Evolutionary conservation across 2,113 vertebrate species (phyloP).

Genomic region (Scartelaos histophorus): DNA sequence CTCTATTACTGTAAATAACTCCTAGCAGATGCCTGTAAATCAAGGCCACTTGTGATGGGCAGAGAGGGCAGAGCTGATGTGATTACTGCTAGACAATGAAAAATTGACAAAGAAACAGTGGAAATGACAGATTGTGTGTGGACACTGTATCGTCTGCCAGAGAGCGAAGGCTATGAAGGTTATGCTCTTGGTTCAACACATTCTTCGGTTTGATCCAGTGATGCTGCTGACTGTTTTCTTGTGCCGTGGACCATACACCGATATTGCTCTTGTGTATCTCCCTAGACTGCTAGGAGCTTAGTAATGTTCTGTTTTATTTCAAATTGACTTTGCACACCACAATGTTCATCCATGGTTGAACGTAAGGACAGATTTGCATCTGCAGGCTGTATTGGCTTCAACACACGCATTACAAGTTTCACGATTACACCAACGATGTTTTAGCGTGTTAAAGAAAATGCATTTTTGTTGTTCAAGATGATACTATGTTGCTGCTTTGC

Average conservation of each 20-base stretch:
- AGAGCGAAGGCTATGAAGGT: conserved; percentile 16
- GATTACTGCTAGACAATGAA: conserved; percentile 18
- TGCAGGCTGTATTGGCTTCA: background rate
- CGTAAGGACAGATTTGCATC: background rate
- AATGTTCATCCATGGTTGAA: background rate
- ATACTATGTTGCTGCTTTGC: conserved; percentile 1
- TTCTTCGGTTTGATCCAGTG: conserved; percentile 31
- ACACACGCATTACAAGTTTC: background rate
- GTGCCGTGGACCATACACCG: conserved; percentile 23
- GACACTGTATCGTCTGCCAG: conserved; percentile 26
- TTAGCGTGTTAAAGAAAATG: background rate
- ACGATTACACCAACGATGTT: background rate
- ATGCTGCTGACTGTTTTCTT: conserved; percentile 34
- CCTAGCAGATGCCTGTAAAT: conserved; percentile 32
- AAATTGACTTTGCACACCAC: background rate
- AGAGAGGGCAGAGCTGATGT: conserved; percentile 27
- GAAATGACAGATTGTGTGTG: conserved; percentile 44
- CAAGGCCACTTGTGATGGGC: conserved; percentile 18
- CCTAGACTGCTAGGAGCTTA: conserved; percentile 1
- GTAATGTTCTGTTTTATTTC: conserved; percentile 1
- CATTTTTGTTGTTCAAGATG: conserved; percentile 1
- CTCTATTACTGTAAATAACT: conserved; percentile 24
- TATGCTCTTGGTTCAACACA: conserved; percentile 30
- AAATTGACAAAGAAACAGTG: conserved; percentile 31
- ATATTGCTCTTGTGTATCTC: conserved; percentile 4